Conservation (phyloP, 1,140 invertebrate species). For the Helicoverpa zea region DNA sequence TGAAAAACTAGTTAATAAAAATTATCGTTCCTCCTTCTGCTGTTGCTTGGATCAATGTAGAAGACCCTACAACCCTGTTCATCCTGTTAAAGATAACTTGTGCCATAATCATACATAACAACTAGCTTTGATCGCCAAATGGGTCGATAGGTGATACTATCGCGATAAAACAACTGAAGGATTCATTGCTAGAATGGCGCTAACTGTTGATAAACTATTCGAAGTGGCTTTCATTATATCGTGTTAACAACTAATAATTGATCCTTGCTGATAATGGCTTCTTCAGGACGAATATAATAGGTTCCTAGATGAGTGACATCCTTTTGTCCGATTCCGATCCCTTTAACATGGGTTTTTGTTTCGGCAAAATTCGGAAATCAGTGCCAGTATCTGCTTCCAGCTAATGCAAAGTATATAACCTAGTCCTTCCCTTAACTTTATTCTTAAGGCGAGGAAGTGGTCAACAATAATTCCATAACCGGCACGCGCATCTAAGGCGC, state of each 20-base stretch:
- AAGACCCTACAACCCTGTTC: neutral
- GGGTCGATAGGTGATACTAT: constrained; percentile 1
- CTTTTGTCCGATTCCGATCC: too few relatives aligned
- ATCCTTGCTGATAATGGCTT: neutral
- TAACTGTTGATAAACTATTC: neutral
- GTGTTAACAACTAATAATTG: neutral
- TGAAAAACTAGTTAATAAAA: too few relatives aligned
- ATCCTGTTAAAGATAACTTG: constrained; percentile 9
- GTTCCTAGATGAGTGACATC: too few relatives aligned
- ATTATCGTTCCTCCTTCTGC: neutral
- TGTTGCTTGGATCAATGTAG: neutral
- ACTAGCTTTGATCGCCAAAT: constrained; percentile 24
- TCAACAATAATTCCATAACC: too few relatives aligned
- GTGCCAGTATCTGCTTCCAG: too few relatives aligned
- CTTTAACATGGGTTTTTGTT: too few relatives aligned
- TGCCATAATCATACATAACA: neutral
- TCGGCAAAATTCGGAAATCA: neutral
- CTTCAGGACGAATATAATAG: neutral
- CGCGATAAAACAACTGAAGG: constrained; percentile 6
- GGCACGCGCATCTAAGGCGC: too few relatives aligned
- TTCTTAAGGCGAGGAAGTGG: too few relatives aligned
- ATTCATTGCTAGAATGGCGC: constrained; percentile 18
- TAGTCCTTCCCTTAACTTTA: too few relatives aligned
- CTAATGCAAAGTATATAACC: too few relatives aligned
- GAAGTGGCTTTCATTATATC: constrained; percentile 5